A percentile compares a stretch with the other conserved stretches of the same genome.
Conservation (phyloP, 2,888 invertebrate species). For the Folsomia manolachei region DNA sequence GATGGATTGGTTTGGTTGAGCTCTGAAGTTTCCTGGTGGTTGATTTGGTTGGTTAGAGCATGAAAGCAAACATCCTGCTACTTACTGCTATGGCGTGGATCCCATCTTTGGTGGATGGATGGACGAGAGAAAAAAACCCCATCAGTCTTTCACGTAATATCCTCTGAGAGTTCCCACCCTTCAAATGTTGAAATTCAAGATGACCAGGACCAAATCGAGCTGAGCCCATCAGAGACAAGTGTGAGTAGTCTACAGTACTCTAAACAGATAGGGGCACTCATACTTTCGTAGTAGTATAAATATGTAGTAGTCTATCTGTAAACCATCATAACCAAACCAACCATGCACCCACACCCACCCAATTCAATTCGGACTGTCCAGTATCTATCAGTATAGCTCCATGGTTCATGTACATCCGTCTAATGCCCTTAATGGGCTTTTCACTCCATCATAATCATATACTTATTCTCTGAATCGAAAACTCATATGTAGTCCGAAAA, state of each 20-base stretch:
- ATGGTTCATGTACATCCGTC: not conserved
- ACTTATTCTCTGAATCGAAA: constrained; percentile 27
- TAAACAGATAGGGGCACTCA: too few relatives aligned
- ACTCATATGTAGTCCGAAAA: too few relatives aligned
- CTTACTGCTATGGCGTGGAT: too few relatives aligned
- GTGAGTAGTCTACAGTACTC: too few relatives aligned
- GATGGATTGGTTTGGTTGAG: constrained; percentile 22
- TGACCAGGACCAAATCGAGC: constrained; percentile 25
- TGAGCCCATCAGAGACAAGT: constrained; percentile 20
- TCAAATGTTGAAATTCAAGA: constrained; percentile 36
- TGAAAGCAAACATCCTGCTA: constrained; percentile 19
- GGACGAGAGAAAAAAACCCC: constrained; percentile 32
- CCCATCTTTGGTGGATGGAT: constrained; percentile 19
- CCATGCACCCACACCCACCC: too few relatives aligned
- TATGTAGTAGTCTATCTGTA: too few relatives aligned
- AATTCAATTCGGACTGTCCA: too few relatives aligned
- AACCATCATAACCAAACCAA: too few relatives aligned
- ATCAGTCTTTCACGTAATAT: constrained; percentile 36
- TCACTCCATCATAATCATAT: constrained; percentile 16
- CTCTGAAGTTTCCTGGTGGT: not conserved
- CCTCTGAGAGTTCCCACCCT: constrained; percentile 33
- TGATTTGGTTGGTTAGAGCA: not conserved
- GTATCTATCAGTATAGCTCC: too few relatives aligned
- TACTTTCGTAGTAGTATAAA: too few relatives aligned
- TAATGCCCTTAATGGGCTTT: constrained; percentile 21